Evolutionary conservation across 2,888 invertebrate species (phyloP).

Genomic region (Agonopterix alstromeriana): DNA sequence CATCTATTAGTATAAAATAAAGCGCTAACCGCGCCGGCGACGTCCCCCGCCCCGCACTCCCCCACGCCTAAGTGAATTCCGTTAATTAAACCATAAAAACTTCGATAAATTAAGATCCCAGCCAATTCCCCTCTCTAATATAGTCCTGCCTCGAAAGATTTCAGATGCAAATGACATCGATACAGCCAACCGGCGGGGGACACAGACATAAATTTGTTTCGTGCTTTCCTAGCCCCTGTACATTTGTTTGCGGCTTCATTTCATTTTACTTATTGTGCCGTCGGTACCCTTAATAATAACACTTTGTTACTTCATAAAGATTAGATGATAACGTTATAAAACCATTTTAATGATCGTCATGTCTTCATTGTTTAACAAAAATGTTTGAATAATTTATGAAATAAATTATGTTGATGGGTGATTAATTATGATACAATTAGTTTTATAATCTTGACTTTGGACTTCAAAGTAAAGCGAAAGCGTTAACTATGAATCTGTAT

Average conservation of each 20-base stretch:
- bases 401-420: too few relatives aligned
- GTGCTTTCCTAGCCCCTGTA: constrained; percentile 29
- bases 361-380: too few relatives aligned
- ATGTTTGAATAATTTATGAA: too few relatives aligned
- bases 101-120: constrained; percentile 77
- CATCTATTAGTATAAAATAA: constrained; percentile 70
- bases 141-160: constrained; percentile 63
- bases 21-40: constrained; percentile 44
- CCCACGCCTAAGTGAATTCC: constrained; percentile 73
- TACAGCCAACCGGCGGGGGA: constrained; percentile 48
- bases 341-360: constrained; percentile 13
- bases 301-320: constrained; percentile 32
- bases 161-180: constrained; percentile 73
- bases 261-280: constrained; percentile 51
- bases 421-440: too few relatives aligned
- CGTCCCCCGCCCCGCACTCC: constrained; percentile 31
- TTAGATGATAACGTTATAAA: constrained; percentile 29
- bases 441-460: too few relatives aligned
- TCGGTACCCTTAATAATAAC: constrained; percentile 22
- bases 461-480: too few relatives aligned
- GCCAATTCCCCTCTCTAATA: constrained; percentile 74
- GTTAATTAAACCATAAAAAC: constrained; percentile 79
- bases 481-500: too few relatives aligned
- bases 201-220: constrained; percentile 51
- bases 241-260: constrained; percentile 64